Evolutionary conservation across 2,797 vertebrate species (phyloP).

Genomic region (Chromis chromis): DNA sequence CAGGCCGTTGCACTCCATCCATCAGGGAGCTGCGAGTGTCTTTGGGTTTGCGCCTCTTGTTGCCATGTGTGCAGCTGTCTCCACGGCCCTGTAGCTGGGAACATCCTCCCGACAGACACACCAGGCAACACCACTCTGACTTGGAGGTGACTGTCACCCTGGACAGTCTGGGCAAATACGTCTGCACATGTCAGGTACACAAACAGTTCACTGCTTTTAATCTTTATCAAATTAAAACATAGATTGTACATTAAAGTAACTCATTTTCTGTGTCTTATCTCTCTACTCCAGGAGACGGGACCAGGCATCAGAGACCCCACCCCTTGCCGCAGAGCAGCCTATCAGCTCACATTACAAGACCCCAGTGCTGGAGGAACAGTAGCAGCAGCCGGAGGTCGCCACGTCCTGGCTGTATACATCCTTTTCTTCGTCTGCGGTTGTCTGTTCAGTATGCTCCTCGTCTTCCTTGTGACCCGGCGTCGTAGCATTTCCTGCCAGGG

Average conservation of each 20-base stretch:
- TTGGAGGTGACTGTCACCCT: slow-evolving; percentile 85
- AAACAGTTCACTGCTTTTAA: background rate
- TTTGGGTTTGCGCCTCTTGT: slow-evolving; percentile 81
- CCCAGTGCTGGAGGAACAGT: slow-evolving; percentile 51
- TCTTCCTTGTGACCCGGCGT: slow-evolving; percentile 54
- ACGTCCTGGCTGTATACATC: slow-evolving; percentile 83
- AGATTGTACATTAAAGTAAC: background rate
- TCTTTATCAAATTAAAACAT: background rate
- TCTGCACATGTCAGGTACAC: slow-evolving; percentile 86
- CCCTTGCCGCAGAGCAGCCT: slow-evolving; percentile 82
- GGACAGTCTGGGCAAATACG: slow-evolving; percentile 84
- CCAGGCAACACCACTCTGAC: slow-evolving; percentile 81
- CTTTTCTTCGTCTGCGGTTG: slow-evolving; percentile 75
- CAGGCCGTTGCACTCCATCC: slow-evolving; percentile 80
- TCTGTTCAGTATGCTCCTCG: slow-evolving; percentile 25
- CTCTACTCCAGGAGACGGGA: slow-evolving; percentile 68
- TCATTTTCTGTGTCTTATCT: background rate
- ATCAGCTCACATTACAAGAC: slow-evolving; percentile 79
- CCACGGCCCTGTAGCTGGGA: slow-evolving; percentile 87
- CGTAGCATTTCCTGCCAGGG: slow-evolving; percentile 23
- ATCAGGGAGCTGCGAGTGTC: slow-evolving; percentile 79
- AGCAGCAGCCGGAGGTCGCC: slow-evolving; percentile 53
- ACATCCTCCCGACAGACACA: slow-evolving; percentile 78
- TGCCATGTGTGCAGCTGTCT: slow-evolving; percentile 87
- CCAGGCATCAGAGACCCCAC: slow-evolving; percentile 69